Percentiles rank a stretch among this genome's conserved stretches.
Conservation (phyloP, 1,140 invertebrate species). For the Medauroidea extradentata region DNA sequence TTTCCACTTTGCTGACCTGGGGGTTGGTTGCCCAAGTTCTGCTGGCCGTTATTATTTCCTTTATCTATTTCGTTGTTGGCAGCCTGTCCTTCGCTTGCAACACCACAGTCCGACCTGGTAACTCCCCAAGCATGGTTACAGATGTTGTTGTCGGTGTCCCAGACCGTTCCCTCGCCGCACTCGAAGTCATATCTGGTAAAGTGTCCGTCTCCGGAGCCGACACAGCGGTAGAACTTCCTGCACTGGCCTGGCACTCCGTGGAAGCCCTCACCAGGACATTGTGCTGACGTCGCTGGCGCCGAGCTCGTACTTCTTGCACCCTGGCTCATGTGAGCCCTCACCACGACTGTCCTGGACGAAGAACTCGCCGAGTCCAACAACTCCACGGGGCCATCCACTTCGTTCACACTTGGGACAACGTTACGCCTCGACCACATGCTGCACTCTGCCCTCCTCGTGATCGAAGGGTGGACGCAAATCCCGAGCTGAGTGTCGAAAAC, state of each 20-base stretch:
- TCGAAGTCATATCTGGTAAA: slow-evolving; percentile 50
- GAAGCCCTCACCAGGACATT: not conserved
- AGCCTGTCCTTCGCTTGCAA: not conserved
- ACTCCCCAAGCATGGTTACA: slow-evolving; percentile 48
- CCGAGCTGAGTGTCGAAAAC: slow-evolving; percentile 62
- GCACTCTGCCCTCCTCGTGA: slow-evolving; percentile 55
- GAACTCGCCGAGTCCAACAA: not conserved
- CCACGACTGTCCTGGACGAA: not conserved
- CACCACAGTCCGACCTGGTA: slow-evolving; percentile 10
- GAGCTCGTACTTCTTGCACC: not conserved
- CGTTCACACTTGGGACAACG: not conserved
- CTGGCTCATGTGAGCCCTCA: not conserved
- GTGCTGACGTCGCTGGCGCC: not conserved
- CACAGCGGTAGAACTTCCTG: slow-evolving; percentile 73
- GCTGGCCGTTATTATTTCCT: not conserved
- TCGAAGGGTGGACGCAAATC: slow-evolving; percentile 61
- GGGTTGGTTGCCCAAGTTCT: not conserved
- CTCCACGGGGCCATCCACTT: not conserved
- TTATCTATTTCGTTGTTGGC: not conserved
- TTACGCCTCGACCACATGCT: slow-evolving; percentile 19
- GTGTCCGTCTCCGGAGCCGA: slow-evolving; percentile 50
- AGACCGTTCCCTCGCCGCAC: slow-evolving; percentile 44
- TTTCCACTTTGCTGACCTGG: not conserved
- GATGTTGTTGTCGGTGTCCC: slow-evolving; percentile 43
- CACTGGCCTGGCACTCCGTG: slow-evolving; percentile 41